A percentile compares a stretch with the other conserved stretches of the same genome.
These are phyloP conservation scores for Noctua janthina DNA, from an alignment of 2,888 invertebrate genomes.

Conservation along the genomic window DNA sequence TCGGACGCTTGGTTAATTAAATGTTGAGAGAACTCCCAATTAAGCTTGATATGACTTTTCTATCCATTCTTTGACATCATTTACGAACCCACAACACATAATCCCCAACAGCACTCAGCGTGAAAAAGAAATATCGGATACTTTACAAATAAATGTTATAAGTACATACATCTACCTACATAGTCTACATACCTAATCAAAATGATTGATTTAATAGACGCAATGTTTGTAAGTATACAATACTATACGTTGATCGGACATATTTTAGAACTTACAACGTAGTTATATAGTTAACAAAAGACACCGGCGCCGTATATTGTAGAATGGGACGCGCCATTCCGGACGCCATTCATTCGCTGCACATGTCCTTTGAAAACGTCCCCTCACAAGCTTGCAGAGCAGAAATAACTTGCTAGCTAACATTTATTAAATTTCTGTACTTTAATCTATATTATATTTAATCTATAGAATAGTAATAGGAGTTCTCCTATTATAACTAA, in stretches of 20 bases:
- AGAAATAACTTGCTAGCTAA: slow-evolving; percentile 16
- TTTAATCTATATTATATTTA: not conserved
- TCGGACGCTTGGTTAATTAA: slow-evolving; percentile 20
- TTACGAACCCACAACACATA: not conserved
- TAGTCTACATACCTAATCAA: not conserved
- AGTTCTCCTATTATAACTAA: not conserved
- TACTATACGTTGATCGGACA: not conserved
- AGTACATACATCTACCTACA: not conserved
- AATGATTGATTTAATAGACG: not conserved
- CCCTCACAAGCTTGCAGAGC: not conserved
- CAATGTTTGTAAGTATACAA: not conserved
- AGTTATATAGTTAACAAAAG: slow-evolving; percentile 23
- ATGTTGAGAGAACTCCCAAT: slow-evolving; percentile 13
- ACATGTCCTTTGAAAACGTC: slow-evolving; percentile 27
- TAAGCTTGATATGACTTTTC: slow-evolving; percentile 1
- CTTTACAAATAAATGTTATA: not conserved
- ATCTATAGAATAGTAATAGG: not conserved
- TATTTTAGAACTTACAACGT: slow-evolving; percentile 13
- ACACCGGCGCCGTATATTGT: not conserved
- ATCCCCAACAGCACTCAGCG: too few relatives aligned
- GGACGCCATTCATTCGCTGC: slow-evolving; percentile 9
- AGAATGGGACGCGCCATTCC: slow-evolving; percentile 19
- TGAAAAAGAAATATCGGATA: too few relatives aligned
- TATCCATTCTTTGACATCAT: not conserved
- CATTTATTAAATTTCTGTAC: slow-evolving; percentile 14